phyloP scores from a whole-genome alignment of 2,797 vertebrate species.

The Tenualosa thibaudeaui region DNA sequence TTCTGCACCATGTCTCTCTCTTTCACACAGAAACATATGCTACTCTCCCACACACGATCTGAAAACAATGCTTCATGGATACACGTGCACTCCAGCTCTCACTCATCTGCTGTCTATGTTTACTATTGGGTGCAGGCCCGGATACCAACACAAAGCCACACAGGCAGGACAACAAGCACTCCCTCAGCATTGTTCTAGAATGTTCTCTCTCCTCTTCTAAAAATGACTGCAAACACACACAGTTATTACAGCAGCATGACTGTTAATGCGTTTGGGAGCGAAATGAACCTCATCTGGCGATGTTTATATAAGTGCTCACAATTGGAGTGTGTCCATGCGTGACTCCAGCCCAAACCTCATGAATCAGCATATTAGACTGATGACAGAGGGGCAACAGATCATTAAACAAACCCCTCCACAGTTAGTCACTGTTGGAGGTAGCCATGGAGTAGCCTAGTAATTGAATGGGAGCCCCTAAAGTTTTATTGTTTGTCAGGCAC shows the following conservation, averaged over 20 bases:
- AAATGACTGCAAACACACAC: neutral
- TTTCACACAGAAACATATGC: neutral
- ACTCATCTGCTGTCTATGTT: neutral
- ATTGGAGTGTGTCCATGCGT: neutral
- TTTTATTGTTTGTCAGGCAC: neutral
- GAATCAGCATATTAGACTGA: constrained; percentile 21
- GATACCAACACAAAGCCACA: neutral
- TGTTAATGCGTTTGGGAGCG: neutral
- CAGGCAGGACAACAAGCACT: neutral
- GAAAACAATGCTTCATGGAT: constrained; percentile 21
- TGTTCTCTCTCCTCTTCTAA: neutral
- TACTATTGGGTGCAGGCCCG: neutral
- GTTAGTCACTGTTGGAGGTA: neutral
- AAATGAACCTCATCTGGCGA: constrained; percentile 9
- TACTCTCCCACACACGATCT: neutral
- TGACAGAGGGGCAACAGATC: neutral
- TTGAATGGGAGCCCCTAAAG: neutral
- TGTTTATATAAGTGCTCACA: neutral
- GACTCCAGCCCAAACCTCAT: neutral
- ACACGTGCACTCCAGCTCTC: neutral
- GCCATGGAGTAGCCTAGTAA: neutral
- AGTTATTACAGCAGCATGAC: neutral
- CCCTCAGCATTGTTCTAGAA: neutral
- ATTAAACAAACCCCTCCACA: constrained; percentile 11
- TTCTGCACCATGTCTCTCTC: neutral